These are phyloP conservation scores for Oreochromis aureus DNA, from an alignment of 2,113 vertebrate species.

Conservation along the genomic window DNA sequence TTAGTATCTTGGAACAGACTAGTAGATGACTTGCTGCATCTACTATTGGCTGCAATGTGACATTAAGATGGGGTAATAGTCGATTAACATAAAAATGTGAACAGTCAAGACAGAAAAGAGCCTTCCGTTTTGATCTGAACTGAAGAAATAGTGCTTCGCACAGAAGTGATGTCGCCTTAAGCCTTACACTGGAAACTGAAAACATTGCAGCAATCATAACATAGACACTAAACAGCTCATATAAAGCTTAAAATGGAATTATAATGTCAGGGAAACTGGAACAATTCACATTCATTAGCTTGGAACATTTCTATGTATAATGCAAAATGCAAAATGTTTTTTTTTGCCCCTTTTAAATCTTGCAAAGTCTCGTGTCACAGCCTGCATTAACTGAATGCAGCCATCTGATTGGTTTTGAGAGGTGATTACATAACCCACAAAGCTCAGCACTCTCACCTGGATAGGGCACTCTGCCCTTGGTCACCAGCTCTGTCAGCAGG, in stretches of 20 bases:
- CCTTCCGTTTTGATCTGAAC: not conserved
- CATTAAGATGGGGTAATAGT: not conserved
- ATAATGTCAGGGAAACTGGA: not conserved
- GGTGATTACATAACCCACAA: not conserved
- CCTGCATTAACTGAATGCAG: not conserved
- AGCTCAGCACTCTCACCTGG: slow-evolving; percentile 79
- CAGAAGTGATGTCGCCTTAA: not conserved
- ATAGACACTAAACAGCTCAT: not conserved
- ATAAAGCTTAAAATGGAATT: not conserved
- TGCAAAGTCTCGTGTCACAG: not conserved
- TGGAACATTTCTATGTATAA: slow-evolving; percentile 31
- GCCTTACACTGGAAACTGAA: not conserved
- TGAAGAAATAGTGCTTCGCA: not conserved
- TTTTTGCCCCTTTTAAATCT: not conserved
- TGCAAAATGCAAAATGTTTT: slow-evolving; percentile 4
- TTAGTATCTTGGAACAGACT: not conserved
- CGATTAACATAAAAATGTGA: not conserved
- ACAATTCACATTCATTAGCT: not conserved
- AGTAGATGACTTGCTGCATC: not conserved
- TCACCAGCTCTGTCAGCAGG: slow-evolving; percentile 96
- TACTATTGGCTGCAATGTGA: not conserved
- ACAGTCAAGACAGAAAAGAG: not conserved
- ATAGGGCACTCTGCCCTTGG: slow-evolving; percentile 98
- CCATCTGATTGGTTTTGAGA: not conserved
- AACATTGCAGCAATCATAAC: not conserved